phyloP scores from a whole-genome alignment of 92 coral and sea anemone genomes.

The Paramuricea clavata region DNA sequence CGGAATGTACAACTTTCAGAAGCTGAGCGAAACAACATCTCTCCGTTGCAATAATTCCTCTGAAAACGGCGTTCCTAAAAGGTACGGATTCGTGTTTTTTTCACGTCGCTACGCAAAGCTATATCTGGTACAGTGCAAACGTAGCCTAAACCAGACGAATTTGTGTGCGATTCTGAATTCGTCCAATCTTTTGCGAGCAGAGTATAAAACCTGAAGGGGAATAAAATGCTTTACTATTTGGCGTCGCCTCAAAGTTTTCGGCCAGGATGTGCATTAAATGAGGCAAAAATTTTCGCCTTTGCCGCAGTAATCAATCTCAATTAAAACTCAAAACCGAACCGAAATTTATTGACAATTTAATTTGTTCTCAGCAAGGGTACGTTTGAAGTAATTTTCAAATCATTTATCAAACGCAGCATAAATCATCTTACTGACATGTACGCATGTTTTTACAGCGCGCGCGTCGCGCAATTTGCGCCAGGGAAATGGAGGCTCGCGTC shows the following conservation, averaged over 20 bases:
- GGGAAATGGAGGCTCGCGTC: not conserved
- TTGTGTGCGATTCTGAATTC: not conserved
- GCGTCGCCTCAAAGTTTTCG: not conserved
- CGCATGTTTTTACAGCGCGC: slow-evolving; percentile 20
- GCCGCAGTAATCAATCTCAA: slow-evolving; percentile 46
- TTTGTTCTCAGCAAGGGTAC: slow-evolving; percentile 54
- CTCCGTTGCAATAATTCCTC: too few species aligned
- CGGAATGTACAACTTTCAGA: too few species aligned
- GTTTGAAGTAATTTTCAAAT: slow-evolving; percentile 49
- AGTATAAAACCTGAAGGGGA: not conserved
- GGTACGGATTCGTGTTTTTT: too few species aligned
- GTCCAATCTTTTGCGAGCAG: too few species aligned
- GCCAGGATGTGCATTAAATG: not conserved
- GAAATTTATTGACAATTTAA: slow-evolving; percentile 47
- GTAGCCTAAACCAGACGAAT: not conserved
- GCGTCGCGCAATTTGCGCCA: not conserved
- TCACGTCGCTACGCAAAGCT: too few species aligned
- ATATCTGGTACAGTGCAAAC: too few species aligned
- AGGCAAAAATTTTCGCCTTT: not conserved
- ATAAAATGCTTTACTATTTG: not conserved
- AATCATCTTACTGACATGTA: slow-evolving; percentile 8
- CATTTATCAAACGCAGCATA: slow-evolving; percentile 41
- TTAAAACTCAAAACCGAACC: slow-evolving; percentile 42
- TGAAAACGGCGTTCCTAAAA: too few species aligned
- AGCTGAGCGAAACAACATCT: too few species aligned